Evolutionary conservation across 2,888 invertebrate species (phyloP).

Genomic region (Theristus sp.): DNA sequence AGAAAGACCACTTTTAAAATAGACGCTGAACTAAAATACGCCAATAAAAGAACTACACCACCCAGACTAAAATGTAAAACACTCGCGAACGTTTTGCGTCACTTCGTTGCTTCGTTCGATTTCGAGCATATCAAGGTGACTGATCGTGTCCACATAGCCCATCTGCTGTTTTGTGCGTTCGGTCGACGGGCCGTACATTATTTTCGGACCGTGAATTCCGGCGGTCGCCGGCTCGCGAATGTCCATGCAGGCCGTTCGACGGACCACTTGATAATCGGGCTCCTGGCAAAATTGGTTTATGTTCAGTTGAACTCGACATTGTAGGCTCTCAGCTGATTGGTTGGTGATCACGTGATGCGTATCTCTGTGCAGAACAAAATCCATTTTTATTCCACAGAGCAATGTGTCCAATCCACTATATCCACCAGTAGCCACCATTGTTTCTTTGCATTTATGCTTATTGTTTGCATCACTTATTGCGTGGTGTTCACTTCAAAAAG

Average conservation of each 20-base stretch:
- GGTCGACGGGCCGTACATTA: background rate
- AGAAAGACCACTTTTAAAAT: no score
- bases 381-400: background rate
- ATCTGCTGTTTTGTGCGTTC: background rate
- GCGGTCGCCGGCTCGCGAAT: background rate
- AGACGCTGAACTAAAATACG: background rate
- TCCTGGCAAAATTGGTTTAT: no score
- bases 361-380: no score
- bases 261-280: constrained; percentile 17
- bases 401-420: background rate
- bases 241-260: constrained; percentile 23
- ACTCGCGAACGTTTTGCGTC: background rate
- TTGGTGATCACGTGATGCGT: no score
- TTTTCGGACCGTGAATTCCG: background rate
- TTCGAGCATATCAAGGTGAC: background rate
- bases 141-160: background rate
- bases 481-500: background rate
- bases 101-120: background rate
- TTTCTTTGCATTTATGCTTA: no score
- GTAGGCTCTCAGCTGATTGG: no score
- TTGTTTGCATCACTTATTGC: no score
- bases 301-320: no score
- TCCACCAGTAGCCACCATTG: no score
- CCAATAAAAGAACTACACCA: no score
- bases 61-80: no score